These are phyloP conservation scores for Platanista minor DNA, from an alignment of 2,113 vertebrate species.

Conservation along the genomic window DNA sequence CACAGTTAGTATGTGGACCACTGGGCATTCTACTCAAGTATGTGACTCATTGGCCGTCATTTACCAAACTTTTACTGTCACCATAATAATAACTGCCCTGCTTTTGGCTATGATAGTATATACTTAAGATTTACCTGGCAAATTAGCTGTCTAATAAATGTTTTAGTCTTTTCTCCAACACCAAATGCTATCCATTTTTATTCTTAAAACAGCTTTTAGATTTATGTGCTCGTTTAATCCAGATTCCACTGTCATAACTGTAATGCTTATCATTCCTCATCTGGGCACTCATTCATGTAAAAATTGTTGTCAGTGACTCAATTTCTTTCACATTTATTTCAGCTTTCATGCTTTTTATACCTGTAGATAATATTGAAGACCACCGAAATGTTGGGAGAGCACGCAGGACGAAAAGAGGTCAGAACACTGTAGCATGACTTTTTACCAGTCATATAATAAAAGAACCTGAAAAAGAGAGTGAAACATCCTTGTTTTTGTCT, in stretches of 20 bases:
- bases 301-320: background rate
- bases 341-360: background rate
- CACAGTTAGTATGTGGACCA: background rate
- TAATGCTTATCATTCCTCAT: background rate
- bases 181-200: background rate
- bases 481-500: background rate
- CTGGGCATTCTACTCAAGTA: background rate
- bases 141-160: background rate
- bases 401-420: background rate
- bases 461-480: background rate
- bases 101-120: background rate
- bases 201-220: background rate
- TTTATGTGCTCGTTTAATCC: background rate
- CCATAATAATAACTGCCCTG: background rate
- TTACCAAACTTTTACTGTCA: background rate
- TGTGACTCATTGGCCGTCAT: background rate
- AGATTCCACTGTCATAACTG: background rate
- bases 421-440: background rate
- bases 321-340: background rate
- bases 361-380: background rate
- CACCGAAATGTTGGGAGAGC: background rate
- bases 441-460: background rate
- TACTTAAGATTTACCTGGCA: background rate
- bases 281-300: background rate
- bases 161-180: background rate